These are phyloP conservation scores for Nebria salina DNA, from an alignment of 2,888 invertebrate genomes.

Conservation along the genomic window DNA sequence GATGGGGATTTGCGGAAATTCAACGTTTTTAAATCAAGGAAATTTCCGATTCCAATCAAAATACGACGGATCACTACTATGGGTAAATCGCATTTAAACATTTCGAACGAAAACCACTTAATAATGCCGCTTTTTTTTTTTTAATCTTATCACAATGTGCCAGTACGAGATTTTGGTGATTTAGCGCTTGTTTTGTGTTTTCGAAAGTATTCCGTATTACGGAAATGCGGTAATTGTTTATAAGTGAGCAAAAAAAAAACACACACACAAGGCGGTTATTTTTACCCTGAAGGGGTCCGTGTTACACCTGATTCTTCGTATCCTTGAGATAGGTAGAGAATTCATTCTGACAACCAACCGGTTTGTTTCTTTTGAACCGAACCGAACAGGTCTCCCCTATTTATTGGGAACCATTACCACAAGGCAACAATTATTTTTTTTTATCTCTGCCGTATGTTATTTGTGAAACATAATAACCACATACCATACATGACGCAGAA, in stretches of 20 bases:
- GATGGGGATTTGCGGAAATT: too few species aligned
- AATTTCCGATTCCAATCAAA: too few species aligned
- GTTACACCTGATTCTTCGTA: conserved; percentile 14
- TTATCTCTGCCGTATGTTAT: not conserved
- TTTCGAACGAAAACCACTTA: too few species aligned
- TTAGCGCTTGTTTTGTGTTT: not conserved
- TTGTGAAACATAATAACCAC: not conserved
- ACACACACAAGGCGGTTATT: not conserved
- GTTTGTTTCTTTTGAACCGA: conserved; percentile 4
- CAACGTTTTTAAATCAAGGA: not conserved
- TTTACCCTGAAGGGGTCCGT: not conserved
- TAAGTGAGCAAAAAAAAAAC: not conserved
- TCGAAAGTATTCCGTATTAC: not conserved
- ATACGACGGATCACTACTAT: too few species aligned
- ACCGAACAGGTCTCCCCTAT: not conserved
- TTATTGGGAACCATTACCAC: not conserved
- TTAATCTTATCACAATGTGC: not conserved
- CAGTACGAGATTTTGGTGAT: not conserved
- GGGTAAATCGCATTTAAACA: too few species aligned
- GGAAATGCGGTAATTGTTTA: not conserved
- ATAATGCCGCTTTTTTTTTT: too few species aligned
- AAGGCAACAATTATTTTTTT: not conserved
- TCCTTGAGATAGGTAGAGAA: conserved; percentile 19
- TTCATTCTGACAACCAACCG: conserved; percentile 6
- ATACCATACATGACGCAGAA: not conserved